These are phyloP conservation scores for Sebastes jordani DNA, from an alignment of 2,797 vertebrate genomes.

Conservation along the genomic window DNA sequence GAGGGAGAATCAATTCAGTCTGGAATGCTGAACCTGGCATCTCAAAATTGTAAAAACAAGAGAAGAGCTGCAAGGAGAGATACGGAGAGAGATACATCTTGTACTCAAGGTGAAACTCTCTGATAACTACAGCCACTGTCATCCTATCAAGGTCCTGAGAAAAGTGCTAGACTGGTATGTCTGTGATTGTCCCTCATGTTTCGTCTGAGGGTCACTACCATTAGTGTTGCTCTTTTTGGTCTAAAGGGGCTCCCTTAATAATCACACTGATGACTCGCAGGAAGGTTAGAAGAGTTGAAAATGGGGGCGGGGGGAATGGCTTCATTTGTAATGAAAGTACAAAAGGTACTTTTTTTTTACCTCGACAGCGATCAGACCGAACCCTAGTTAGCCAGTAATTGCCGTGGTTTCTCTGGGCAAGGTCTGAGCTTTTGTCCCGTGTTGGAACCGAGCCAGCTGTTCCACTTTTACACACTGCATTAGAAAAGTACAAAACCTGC, in stretches of 20 bases:
- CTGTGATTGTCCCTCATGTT: conserved; percentile 3
- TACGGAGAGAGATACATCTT: background rate
- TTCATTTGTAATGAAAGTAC: conserved; percentile 58
- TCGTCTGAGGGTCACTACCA: conserved; percentile 10
- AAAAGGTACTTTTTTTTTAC: conserved; percentile 25
- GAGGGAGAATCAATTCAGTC: conserved; percentile 14
- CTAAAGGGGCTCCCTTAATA: conserved; percentile 45
- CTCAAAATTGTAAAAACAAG: conserved; percentile 20
- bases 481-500: conserved; percentile 62
- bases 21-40: conserved; percentile 27
- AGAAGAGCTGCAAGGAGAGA: background rate
- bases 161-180: background rate
- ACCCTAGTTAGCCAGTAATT: conserved; percentile 67
- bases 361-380: conserved; percentile 43
- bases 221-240: conserved; percentile 27
- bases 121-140: conserved; percentile 9
- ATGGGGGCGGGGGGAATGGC: conserved; percentile 26
- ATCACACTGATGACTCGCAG: conserved; percentile 53
- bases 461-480: conserved; percentile 63
- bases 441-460: conserved; percentile 63
- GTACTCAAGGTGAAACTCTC: background rate
- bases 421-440: conserved; percentile 54
- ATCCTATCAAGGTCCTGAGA: conserved; percentile 24
- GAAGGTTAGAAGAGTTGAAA: conserved; percentile 39
- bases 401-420: conserved; percentile 33